phyloP scores from a whole-genome alignment of 2,888 invertebrate genomes.

The Xiphydria camelus region DNA sequence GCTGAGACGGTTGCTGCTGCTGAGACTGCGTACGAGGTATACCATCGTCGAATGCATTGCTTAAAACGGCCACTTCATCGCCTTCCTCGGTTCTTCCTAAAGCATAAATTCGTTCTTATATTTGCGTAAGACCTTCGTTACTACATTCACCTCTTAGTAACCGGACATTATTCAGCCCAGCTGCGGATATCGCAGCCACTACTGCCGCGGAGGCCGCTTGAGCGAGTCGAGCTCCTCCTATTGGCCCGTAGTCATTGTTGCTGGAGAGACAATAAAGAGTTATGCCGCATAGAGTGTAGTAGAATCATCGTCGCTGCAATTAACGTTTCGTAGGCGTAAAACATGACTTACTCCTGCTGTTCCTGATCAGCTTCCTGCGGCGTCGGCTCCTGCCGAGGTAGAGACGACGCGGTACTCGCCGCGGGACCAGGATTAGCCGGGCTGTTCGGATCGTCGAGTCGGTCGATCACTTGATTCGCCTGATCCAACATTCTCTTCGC shows the following conservation, averaged over 20 bases:
- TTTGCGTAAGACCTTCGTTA: too few relatives aligned
- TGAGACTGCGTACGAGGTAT: too few relatives aligned
- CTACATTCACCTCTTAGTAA: conserved; percentile 31
- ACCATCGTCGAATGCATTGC: too few relatives aligned
- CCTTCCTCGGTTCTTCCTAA: too few relatives aligned
- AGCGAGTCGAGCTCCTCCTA: conserved; percentile 29
- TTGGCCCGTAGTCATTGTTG: background rate
- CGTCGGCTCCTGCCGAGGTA: conserved; percentile 39
- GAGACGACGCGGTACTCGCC: too few relatives aligned
- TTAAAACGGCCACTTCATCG: too few relatives aligned
- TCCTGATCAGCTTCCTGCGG: conserved; percentile 27
- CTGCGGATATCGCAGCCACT: conserved; percentile 53
- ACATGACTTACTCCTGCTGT: conserved; percentile 24
- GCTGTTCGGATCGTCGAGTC: conserved; percentile 55
- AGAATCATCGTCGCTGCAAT: too few relatives aligned
- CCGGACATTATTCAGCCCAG: conserved; percentile 37
- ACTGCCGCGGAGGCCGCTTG: conserved; percentile 49
- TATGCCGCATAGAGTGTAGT: too few relatives aligned
- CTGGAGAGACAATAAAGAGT: too few relatives aligned
- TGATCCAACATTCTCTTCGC: conserved; percentile 60
- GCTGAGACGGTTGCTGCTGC: conserved; percentile 21
- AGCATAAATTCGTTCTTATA: too few relatives aligned
- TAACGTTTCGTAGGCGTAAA: background rate
- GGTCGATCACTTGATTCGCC: conserved; percentile 57
- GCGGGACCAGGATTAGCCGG: conserved; percentile 26